Evolutionary conservation across 2,113 vertebrate species (phyloP).

Genomic region (Arizona elegans): DNA sequence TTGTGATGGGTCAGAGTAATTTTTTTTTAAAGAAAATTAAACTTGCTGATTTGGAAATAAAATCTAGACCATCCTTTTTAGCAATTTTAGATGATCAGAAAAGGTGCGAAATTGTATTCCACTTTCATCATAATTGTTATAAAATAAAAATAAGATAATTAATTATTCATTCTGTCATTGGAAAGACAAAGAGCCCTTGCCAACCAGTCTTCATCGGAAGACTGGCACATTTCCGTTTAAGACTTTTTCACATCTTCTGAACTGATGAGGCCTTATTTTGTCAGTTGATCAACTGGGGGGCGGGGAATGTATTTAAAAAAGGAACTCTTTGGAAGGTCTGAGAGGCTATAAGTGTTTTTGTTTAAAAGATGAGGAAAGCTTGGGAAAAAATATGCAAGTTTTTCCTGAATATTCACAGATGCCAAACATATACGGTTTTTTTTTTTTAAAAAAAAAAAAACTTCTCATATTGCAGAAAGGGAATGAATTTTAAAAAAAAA

Average conservation of each 20-base stretch:
- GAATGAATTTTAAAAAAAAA: neutral
- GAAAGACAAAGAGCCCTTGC: neutral
- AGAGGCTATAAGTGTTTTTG: neutral
- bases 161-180: neutral
- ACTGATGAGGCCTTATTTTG: neutral
- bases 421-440: neutral
- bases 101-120: neutral
- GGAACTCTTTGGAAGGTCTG: neutral
- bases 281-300: neutral
- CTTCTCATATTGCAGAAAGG: neutral
- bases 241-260: neutral
- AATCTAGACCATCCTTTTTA: neutral
- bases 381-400: neutral
- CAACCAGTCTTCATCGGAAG: neutral
- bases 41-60: neutral
- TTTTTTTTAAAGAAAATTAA: neutral
- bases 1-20: too few relatives aligned
- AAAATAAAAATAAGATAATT: too few relatives aligned
- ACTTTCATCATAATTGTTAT: neutral
- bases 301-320: neutral
- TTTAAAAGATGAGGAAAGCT: neutral
- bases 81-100: neutral
- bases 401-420: neutral
- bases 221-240: neutral
- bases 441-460: neutral